These are phyloP conservation scores for cattle (Bos taurus) DNA, from an alignment of 2,113 vertebrate genomes.

Conservation along the genomic window ARS-UCD2.0 NC_037332.1:62565001-62565500, in stretches of 20 bases:
- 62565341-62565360: constrained; percentile 46
- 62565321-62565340: constrained; percentile 62
- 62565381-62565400: constrained; percentile 68
- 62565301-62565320: constrained; percentile 53
- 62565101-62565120: constrained; percentile 47
- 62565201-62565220: constrained; percentile 25
- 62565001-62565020: constrained; percentile 38
- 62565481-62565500: constrained; percentile 75
- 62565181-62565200: not conserved
- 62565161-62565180: not conserved
- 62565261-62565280: constrained; percentile 53
- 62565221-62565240: constrained; percentile 63
- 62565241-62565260: constrained; percentile 64
- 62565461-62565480: constrained; percentile 76
- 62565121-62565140: constrained; percentile 56
- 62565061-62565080: constrained; percentile 55
- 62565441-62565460: constrained; percentile 77
- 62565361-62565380: constrained; percentile 40
- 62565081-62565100: constrained; percentile 66
- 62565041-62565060: constrained; percentile 71
- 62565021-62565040: constrained; percentile 59
- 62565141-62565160: not conserved
- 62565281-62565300: constrained; percentile 53
- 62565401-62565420: constrained; percentile 65
- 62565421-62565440: constrained; percentile 75